Percentiles rank a stretch among this genome's conserved stretches.
Evolutionary conservation across 2,888 invertebrate species (phyloP).

Genomic region (Microctonus brassicae): DNA sequence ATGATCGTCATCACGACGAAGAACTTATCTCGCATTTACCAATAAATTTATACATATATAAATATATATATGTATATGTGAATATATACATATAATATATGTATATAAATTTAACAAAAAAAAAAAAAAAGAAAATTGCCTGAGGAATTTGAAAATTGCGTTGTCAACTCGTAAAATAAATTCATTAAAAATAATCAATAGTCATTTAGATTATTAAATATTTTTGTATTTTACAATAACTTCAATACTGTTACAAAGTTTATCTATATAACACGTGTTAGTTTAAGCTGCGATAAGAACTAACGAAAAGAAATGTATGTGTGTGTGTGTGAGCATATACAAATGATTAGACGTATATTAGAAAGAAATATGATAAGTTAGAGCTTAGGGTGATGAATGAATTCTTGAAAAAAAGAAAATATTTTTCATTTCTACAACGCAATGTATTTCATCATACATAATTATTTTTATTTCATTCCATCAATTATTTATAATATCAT

Average conservation of each 20-base stretch:
- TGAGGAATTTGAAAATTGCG: neutral
- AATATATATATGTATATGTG: neutral
- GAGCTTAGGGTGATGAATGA: neutral
- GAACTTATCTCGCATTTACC: conserved; percentile 22
- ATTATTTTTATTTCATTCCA: no score
- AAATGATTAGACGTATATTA: neutral
- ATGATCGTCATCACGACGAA: conserved; percentile 26
- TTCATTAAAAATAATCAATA: neutral
- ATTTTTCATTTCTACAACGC: neutral
- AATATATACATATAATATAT: conserved; percentile 1
- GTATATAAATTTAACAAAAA: no score
- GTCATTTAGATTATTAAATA: neutral
- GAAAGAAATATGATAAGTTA: neutral
- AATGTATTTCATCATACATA: neutral
- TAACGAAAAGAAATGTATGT: neutral
- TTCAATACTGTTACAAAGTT: neutral
- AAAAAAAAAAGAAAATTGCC: neutral
- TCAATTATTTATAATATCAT: no score
- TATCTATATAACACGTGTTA: conserved; percentile 4
- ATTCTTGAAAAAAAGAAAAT: neutral
- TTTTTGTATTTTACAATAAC: neutral
- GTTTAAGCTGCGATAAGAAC: neutral
- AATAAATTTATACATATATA: neutral
- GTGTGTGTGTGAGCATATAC: neutral
- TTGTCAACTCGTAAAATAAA: neutral